These are phyloP conservation scores for Plagiodera versicolora DNA, from an alignment of 2,888 invertebrate species.

Conservation along the genomic window DNA sequence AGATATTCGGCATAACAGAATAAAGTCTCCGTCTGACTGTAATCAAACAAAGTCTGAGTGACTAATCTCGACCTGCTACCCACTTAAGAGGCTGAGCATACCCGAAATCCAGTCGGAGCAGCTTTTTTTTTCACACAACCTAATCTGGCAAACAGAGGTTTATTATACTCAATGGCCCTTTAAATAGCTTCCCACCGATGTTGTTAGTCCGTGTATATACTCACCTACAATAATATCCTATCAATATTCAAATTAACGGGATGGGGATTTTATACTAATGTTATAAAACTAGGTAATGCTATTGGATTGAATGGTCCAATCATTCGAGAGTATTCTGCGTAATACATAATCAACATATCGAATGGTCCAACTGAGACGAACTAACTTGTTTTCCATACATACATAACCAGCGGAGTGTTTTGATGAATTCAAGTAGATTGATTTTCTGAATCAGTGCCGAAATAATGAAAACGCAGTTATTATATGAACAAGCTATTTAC, in stretches of 20 bases:
- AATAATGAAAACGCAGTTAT: too few relatives aligned
- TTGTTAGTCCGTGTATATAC: slow-evolving; percentile 4
- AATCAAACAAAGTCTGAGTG: neutral
- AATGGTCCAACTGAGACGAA: neutral
- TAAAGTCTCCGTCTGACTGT: neutral
- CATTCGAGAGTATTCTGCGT: slow-evolving; percentile 4
- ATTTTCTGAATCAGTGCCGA: too few relatives aligned
- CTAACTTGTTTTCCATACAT: neutral
- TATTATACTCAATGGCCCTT: slow-evolving; percentile 10
- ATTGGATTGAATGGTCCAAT: slow-evolving; percentile 7
- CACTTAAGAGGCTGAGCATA: neutral
- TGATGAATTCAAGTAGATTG: neutral
- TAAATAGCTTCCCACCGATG: slow-evolving; percentile 2
- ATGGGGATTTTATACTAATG: slow-evolving; percentile 15
- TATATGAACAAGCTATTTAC: too few relatives aligned
- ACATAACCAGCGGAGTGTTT: neutral
- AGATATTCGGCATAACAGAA: neutral
- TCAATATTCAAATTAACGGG: slow-evolving; percentile 15
- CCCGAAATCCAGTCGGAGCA: neutral
- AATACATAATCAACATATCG: neutral
- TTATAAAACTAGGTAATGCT: slow-evolving; percentile 7
- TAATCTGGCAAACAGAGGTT: slow-evolving; percentile 5
- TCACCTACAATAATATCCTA: slow-evolving; percentile 9
- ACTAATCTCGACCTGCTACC: neutral
- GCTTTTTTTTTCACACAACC: slow-evolving; percentile 10